Conservation (phyloP, 1,140 invertebrate species). For the Leptopilina boulardi region DNA sequence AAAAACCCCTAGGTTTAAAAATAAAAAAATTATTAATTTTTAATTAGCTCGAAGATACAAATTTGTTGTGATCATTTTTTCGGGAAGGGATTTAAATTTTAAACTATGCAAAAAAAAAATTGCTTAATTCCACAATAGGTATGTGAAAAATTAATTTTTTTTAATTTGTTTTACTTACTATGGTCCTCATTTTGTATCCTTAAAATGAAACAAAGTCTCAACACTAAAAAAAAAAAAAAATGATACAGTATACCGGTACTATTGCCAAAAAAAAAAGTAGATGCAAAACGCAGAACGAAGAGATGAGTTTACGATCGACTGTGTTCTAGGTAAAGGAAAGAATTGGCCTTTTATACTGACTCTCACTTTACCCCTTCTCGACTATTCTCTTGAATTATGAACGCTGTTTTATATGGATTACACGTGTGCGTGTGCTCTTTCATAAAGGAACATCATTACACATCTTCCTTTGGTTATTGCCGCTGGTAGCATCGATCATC, state of each 20-base stretch:
- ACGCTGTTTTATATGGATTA: slow-evolving; percentile 60
- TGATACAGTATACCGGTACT: slow-evolving; percentile 19
- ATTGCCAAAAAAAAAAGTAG: slow-evolving; percentile 38
- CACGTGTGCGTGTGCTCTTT: slow-evolving; percentile 52
- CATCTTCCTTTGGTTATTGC: slow-evolving; percentile 6
- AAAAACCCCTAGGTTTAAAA: too few relatives aligned
- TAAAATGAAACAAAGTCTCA: slow-evolving; percentile 46
- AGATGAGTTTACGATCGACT: slow-evolving; percentile 64
- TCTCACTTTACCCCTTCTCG: slow-evolving; percentile 73
- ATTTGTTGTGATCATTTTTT: too few relatives aligned
- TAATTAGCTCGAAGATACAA: too few relatives aligned
- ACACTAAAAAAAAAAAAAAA: slow-evolving; percentile 48
- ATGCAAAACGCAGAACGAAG: slow-evolving; percentile 53
- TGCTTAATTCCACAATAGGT: too few relatives aligned
- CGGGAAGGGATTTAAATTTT: too few relatives aligned
- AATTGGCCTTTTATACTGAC: slow-evolving; percentile 75
- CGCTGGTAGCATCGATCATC: slow-evolving; percentile 26
- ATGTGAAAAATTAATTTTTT: too few relatives aligned
- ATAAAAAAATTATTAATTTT: too few relatives aligned
- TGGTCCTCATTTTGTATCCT: slow-evolving; percentile 63
- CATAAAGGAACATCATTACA: slow-evolving; percentile 28
- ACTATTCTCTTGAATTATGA: slow-evolving; percentile 65
- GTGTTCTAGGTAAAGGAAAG: slow-evolving; percentile 69
- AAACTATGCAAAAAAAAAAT: too few relatives aligned
- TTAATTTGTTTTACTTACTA: slow-evolving; percentile 57